Evolutionary conservation across 2,797 vertebrate genomes (phyloP).

Genomic region (Chaunax sp.): DNA sequence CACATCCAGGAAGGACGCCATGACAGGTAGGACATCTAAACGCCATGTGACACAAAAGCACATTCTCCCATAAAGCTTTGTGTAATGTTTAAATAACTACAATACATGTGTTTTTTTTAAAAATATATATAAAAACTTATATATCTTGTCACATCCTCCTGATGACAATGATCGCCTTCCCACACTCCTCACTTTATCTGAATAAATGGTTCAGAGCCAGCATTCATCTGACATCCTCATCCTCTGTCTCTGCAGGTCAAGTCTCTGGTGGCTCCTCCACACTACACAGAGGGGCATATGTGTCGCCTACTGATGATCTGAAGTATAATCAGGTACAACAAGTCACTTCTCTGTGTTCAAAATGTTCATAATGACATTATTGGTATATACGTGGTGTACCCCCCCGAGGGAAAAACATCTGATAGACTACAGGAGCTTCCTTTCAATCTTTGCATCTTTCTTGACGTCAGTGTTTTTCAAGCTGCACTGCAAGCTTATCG

Average conservation of each 20-base stretch:
- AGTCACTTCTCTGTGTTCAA: background rate
- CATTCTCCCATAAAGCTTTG: background rate
- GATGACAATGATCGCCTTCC: too few species aligned
- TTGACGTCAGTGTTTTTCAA: background rate
- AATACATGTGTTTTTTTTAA: too few species aligned
- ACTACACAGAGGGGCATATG: slow-evolving; percentile 95
- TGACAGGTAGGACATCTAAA: slow-evolving; percentile 87
- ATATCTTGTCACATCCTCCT: too few species aligned
- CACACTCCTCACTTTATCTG: too few species aligned
- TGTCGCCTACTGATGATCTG: slow-evolving; percentile 94
- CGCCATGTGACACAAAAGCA: slow-evolving; percentile 21
- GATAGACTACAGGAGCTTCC: background rate
- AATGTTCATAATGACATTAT: background rate
- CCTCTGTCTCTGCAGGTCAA: slow-evolving; percentile 84
- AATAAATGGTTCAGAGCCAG: background rate
- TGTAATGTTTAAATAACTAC: background rate
- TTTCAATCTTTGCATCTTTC: slow-evolving; percentile 1
- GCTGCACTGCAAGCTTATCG: slow-evolving; percentile 11
- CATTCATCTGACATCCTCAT: background rate
- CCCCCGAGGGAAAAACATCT: background rate
- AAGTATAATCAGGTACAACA: slow-evolving; percentile 95
- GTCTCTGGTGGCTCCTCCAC: slow-evolving; percentile 92
- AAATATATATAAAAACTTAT: too few species aligned
- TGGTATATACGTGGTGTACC: too few species aligned
- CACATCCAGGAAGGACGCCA: slow-evolving; percentile 95